Percentiles rank a stretch among this genome's conserved stretches.
phyloP scores from a whole-genome alignment of 2,888 invertebrate species.

The Deilephila porcellus region DNA sequence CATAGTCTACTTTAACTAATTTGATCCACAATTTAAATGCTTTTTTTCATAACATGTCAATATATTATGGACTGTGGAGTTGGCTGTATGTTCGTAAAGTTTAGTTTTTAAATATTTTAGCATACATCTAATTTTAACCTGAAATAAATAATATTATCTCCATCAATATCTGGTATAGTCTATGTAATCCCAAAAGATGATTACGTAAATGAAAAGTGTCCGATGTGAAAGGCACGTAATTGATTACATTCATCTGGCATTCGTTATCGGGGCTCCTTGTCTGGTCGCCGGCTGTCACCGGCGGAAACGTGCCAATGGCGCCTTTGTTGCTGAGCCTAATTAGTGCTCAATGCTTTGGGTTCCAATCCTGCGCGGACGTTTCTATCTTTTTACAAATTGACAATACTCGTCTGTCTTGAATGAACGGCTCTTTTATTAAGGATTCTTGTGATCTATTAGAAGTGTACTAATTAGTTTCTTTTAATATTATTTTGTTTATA shows the following conservation, averaged over 20 bases:
- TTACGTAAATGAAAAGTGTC: neutral
- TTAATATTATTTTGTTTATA: too few species aligned
- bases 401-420: neutral
- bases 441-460: neutral
- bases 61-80: too few species aligned
- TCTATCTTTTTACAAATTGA: neutral
- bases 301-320: conserved; percentile 6
- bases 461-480: neutral
- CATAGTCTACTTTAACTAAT: too few species aligned
- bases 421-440: neutral
- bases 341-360: neutral
- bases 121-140: too few species aligned
- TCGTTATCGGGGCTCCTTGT: conserved; percentile 6
- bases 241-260: conserved; percentile 25
- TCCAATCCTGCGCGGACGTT: neutral
- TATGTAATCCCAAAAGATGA: too few species aligned
- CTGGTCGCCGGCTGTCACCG: neutral
- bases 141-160: too few species aligned
- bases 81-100: too few species aligned
- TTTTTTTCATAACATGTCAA: too few species aligned
- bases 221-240: conserved; percentile 9
- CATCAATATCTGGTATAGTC: too few species aligned
- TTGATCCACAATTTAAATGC: too few species aligned
- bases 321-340: conserved; percentile 15
- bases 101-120: too few species aligned